phyloP scores from a whole-genome alignment of 2,113 vertebrate species.

The Atherinomorus stipes region DNA sequence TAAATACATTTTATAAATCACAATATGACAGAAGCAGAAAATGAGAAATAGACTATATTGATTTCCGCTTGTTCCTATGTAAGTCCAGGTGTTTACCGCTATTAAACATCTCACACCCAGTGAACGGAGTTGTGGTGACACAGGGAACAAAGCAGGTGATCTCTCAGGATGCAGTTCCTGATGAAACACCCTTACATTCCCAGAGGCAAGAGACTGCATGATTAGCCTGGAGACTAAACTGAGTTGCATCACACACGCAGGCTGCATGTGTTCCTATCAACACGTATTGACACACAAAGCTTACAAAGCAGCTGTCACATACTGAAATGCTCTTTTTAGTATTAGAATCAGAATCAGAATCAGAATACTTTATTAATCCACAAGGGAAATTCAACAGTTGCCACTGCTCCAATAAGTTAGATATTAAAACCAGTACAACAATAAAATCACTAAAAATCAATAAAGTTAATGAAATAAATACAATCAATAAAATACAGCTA shows the following conservation, averaged over 20 bases:
- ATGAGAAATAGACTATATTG: not conserved
- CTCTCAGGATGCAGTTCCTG: slow-evolving; percentile 65
- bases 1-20: not conserved
- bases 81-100: slow-evolving; percentile 54
- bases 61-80: not conserved
- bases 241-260: slow-evolving; percentile 57
- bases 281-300: slow-evolving; percentile 11
- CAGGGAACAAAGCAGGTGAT: slow-evolving; percentile 50
- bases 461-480: too few species aligned
- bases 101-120: slow-evolving; percentile 27
- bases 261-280: not conserved
- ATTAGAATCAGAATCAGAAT: too few species aligned
- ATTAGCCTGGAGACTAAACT: slow-evolving; percentile 51
- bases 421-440: too few species aligned
- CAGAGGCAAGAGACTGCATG: slow-evolving; percentile 50
- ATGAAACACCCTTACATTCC: slow-evolving; percentile 71
- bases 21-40: not conserved
- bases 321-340: not conserved
- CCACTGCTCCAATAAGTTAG: too few species aligned
- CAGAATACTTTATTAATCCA: too few species aligned
- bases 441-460: too few species aligned
- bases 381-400: too few species aligned
- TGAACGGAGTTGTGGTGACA: slow-evolving; percentile 54
- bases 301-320: not conserved
- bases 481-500: too few species aligned